Conservation (phyloP, 35 echinoderm and acorn worm species). For the Heliocidaris tuberculata region DNA sequence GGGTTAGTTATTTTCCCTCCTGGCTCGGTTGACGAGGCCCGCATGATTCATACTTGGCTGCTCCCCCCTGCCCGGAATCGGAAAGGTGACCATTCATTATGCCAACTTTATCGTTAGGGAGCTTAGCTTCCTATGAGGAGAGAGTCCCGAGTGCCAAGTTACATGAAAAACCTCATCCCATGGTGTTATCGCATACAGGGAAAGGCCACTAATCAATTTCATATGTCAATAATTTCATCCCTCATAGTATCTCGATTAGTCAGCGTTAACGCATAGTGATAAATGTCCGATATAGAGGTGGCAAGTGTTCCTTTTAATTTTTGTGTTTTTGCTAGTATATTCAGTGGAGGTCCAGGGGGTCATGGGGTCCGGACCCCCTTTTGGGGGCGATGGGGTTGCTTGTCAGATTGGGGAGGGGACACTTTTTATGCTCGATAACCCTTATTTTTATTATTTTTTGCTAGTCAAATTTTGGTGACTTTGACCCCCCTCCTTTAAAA, state of each 20-base stretch:
- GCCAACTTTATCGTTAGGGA: neutral
- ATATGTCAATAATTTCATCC: neutral
- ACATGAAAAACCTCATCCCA: neutral
- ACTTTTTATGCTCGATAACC: too few species aligned
- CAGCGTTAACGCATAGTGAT: neutral
- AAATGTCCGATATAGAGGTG: neutral
- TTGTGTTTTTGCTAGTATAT: too few species aligned
- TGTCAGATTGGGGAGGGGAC: too few species aligned
- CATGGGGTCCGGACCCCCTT: too few species aligned
- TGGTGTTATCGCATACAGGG: neutral
- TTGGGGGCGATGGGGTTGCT: too few species aligned
- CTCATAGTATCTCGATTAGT: neutral
- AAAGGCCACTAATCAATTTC: neutral
- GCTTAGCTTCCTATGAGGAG: neutral
- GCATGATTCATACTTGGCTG: neutral
- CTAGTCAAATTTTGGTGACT: too few species aligned
- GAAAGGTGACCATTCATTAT: constrained; percentile 3
- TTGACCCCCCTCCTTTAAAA: too few species aligned
- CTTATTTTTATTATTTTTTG: too few species aligned
- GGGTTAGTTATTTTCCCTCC: neutral
- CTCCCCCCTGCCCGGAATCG: neutral
- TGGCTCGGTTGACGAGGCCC: neutral
- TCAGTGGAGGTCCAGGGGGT: too few species aligned
- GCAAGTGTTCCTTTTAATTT: neutral
- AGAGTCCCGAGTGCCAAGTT: neutral